Conservation (phyloP, 2,888 invertebrate species). For the Euspilapteryx auroguttella region DNA sequence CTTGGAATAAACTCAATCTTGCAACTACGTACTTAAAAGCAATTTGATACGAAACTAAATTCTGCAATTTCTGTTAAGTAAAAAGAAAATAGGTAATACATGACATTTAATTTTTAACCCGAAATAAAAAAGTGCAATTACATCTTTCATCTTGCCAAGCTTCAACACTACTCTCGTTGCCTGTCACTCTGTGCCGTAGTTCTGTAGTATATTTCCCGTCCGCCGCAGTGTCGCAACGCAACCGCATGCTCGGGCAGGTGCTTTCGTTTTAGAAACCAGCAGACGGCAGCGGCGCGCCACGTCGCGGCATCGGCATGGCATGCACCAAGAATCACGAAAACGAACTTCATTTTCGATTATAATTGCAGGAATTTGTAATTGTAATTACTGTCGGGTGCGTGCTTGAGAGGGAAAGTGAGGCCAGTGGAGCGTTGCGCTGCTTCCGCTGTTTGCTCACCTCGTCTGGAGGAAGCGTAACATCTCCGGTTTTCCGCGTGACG, state of each 20-base stretch:
- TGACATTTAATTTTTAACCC: no score
- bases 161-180: neutral
- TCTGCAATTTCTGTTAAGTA: no score
- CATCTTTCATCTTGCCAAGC: no score
- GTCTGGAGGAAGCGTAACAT: no score
- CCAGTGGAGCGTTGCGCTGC: conserved; percentile 28
- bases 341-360: conserved; percentile 12
- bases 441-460: no score
- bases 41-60: no score
- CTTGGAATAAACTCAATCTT: no score
- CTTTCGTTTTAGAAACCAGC: conserved; percentile 29
- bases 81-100: no score
- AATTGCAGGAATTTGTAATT: conserved; percentile 14
- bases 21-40: no score
- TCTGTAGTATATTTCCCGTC: conserved; percentile 7
- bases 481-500: conserved; percentile 3
- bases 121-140: no score
- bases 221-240: conserved; percentile 12
- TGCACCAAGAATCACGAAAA: no score
- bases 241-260: conserved; percentile 19
- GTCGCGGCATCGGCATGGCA: conserved; percentile 15
- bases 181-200: neutral
- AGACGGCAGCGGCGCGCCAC: conserved; percentile 15
- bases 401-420: conserved; percentile 43
- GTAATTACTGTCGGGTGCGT: conserved; percentile 27